Evolutionary conservation across 2,888 invertebrate genomes (phyloP).

Genomic region (Eubasilissa splendida): DNA sequence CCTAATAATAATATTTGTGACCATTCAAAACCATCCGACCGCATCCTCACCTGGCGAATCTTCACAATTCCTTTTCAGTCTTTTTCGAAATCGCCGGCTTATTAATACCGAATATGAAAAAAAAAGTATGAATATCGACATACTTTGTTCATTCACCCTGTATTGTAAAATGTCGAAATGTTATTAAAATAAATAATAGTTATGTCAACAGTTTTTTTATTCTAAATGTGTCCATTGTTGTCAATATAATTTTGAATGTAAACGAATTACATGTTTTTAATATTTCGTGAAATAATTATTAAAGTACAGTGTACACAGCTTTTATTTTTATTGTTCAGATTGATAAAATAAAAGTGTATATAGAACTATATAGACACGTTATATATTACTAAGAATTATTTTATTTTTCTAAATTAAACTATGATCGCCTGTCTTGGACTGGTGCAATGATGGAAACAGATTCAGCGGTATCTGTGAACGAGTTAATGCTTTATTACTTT

Average conservation of each 20-base stretch:
- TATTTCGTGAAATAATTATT: too few species aligned
- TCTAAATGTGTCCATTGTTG: neutral
- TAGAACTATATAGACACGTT: too few species aligned
- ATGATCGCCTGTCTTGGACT: too few species aligned
- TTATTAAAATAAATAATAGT: conserved; percentile 29
- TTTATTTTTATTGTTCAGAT: too few species aligned
- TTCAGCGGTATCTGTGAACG: too few species aligned
- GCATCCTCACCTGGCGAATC: conserved; percentile 40
- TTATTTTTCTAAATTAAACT: too few species aligned
- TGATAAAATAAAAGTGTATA: too few species aligned
- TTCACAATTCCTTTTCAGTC: neutral
- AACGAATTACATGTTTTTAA: too few species aligned
- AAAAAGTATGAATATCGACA: conserved; percentile 31
- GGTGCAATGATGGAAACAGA: too few species aligned
- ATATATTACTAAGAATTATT: too few species aligned
- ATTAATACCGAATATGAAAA: conserved; percentile 22
- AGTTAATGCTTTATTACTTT: too few species aligned
- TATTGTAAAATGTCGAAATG: neutral
- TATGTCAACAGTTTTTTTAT: conserved; percentile 16
- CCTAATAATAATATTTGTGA: conserved; percentile 41
- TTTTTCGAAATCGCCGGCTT: conserved; percentile 29
- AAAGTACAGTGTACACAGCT: too few species aligned
- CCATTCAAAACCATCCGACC: conserved; percentile 45
- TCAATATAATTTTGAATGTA: neutral
- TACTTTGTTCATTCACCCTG: neutral